Conservation (phyloP, 2,113 vertebrate genomes). For the Rhynchomys soricoides region DNA sequence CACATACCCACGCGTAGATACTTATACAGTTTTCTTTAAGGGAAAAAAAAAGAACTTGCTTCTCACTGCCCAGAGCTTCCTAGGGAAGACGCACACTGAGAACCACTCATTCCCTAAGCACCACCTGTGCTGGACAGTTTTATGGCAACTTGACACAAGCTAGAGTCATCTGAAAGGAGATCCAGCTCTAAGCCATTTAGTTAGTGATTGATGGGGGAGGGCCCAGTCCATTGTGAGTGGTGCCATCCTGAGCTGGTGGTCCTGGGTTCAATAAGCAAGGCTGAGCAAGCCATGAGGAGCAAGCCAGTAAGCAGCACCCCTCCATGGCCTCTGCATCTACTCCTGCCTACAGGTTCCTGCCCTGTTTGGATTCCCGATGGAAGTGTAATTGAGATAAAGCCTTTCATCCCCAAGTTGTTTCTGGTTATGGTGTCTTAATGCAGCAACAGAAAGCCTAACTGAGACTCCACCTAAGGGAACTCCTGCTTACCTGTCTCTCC, state of each 20-base stretch:
- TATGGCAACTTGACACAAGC: not conserved
- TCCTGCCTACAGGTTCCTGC: not conserved
- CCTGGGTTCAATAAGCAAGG: not conserved
- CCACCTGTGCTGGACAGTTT: not conserved
- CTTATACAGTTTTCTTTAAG: not conserved
- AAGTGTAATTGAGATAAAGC: not conserved
- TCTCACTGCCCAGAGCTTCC: not conserved
- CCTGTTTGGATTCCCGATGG: not conserved
- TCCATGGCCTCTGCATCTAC: not conserved
- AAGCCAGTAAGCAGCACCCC: not conserved
- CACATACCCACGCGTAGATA: not conserved
- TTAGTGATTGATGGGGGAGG: not conserved
- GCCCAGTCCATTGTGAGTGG: not conserved
- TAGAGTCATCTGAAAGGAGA: not conserved
- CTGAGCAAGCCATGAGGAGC: not conserved
- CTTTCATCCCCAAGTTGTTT: not conserved
- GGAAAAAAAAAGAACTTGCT: not conserved
- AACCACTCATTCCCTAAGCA: not conserved
- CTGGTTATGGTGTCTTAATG: not conserved
- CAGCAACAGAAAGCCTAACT: not conserved
- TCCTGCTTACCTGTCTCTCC: constrained; percentile 87
- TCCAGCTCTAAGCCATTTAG: not conserved
- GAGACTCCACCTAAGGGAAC: not conserved
- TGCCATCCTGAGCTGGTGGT: not conserved
- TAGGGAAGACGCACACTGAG: not conserved